Evolutionary conservation across 2,797 vertebrate genomes (phyloP).

Genomic region (Borostomias antarcticus): DNA sequence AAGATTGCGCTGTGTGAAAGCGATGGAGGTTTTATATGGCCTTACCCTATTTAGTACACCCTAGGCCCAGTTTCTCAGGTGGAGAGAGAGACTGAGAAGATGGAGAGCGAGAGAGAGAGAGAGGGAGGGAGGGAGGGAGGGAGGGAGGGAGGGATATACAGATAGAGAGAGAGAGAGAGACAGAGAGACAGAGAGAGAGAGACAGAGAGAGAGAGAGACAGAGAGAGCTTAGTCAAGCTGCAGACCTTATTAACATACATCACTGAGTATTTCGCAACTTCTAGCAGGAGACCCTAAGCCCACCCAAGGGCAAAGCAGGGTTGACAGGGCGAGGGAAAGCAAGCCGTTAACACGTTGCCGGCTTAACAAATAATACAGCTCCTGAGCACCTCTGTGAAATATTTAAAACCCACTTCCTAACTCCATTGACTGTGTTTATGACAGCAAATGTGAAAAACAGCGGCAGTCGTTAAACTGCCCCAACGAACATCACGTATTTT

Average conservation of each 20-base stretch:
- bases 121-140: slow-evolving; percentile 3
- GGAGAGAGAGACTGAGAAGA: slow-evolving; percentile 41
- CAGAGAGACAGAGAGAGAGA: slow-evolving; percentile 31
- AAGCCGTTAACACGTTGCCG: slow-evolving; percentile 78
- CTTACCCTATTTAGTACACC: slow-evolving; percentile 70
- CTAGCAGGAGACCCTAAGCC: slow-evolving; percentile 77
- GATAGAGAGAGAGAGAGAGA: too few relatives aligned
- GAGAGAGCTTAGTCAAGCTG: slow-evolving; percentile 68
- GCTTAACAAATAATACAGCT: slow-evolving; percentile 77
- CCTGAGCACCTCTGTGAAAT: slow-evolving; percentile 74
- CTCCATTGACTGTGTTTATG: slow-evolving; percentile 75
- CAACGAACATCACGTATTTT: slow-evolving; percentile 67
- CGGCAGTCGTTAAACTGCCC: slow-evolving; percentile 60
- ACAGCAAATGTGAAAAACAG: slow-evolving; percentile 63
- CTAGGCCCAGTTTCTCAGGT: slow-evolving; percentile 63
- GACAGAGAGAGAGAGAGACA: slow-evolving; percentile 27
- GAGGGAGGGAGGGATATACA: slow-evolving; percentile 1
- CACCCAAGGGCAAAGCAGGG: slow-evolving; percentile 78
- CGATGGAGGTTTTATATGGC: slow-evolving; percentile 69
- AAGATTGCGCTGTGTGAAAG: slow-evolving; percentile 74
- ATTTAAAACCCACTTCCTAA: slow-evolving; percentile 74
- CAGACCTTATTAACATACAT: slow-evolving; percentile 81
- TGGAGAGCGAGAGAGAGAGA: slow-evolving; percentile 10
- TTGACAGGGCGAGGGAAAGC: slow-evolving; percentile 73
- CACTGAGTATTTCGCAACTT: slow-evolving; percentile 78